phyloP scores from a whole-genome alignment of 2,113 vertebrate genomes.

The Hymenochirus boettgeri region DNA sequence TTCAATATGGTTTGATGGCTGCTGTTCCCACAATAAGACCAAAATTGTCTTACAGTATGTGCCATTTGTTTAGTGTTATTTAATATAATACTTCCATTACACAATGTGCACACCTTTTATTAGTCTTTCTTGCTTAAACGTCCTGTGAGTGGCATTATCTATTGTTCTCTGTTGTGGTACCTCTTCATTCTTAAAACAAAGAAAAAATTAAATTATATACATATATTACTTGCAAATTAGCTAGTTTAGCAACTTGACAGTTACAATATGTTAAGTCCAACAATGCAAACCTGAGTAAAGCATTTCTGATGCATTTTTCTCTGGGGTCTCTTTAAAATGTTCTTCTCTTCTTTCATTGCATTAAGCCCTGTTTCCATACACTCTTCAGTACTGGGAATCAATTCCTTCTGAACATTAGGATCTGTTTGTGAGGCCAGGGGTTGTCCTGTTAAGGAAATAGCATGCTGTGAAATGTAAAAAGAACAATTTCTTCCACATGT shows the following conservation, averaged over 20 bases:
- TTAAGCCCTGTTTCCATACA: conserved; percentile 76
- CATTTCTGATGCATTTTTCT: conserved; percentile 60
- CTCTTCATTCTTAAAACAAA: conserved; percentile 47
- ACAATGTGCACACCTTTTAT: neutral
- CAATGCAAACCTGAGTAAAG: conserved; percentile 79
- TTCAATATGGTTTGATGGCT: no score
- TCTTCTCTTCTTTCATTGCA: conserved; percentile 57
- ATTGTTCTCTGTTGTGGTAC: conserved; percentile 46
- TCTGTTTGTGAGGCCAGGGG: conserved; percentile 87
- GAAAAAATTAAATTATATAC: no score
- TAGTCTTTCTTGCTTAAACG: conserved; percentile 43
- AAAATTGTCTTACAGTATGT: no score
- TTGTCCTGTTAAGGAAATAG: conserved; percentile 92
- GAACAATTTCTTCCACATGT: conserved; percentile 99
- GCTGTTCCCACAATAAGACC: no score
- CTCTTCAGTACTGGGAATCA: conserved; percentile 80
- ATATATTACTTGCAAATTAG: neutral
- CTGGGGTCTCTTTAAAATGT: conserved; percentile 59
- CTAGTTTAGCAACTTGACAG: conserved; percentile 32
- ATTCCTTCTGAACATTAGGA: conserved; percentile 86
- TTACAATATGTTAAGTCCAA: no score
- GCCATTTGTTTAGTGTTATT: no score
- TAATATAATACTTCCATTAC: neutral
- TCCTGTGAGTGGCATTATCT: conserved; percentile 52
- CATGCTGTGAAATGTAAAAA: conserved; percentile 99